Percentiles rank a stretch among this genome's conserved stretches.
Evolutionary conservation across 2,797 vertebrate genomes (phyloP).

Genomic region (Steatocranus sp.): DNA sequence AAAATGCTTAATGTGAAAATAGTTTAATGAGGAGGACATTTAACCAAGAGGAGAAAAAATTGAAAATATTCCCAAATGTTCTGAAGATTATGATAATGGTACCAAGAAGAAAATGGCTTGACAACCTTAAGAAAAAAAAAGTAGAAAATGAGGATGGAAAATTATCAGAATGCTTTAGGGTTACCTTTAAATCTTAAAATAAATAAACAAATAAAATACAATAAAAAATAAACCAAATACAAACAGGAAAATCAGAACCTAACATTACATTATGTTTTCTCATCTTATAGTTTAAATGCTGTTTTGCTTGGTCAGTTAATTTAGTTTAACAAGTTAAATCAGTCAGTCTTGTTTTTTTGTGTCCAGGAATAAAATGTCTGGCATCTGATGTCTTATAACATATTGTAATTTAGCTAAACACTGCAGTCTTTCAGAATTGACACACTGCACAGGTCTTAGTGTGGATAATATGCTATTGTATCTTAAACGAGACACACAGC

Average conservation of each 20-base stretch:
- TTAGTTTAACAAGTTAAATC: not conserved
- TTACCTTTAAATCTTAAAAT: not conserved
- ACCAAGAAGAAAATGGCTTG: not conserved
- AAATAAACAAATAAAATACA: not conserved
- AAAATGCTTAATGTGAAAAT: conserved; percentile 32
- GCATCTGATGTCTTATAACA: not conserved
- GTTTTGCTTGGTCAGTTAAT: not conserved
- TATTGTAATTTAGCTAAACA: not conserved
- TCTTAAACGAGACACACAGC: not conserved
- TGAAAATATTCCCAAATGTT: not conserved
- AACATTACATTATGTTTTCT: not conserved
- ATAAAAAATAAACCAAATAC: not conserved
- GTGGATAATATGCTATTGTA: not conserved
- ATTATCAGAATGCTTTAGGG: not conserved
- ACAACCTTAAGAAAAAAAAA: not conserved
- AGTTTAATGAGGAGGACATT: conserved; percentile 27
- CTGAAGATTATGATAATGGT: not conserved
- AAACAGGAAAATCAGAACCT: not conserved
- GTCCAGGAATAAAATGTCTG: not conserved
- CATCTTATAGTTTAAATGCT: not conserved
- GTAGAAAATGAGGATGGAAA: not conserved
- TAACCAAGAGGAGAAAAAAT: not conserved
- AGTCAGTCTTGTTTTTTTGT: not conserved
- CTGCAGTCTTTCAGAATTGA: not conserved
- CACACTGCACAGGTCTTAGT: not conserved